Conservation (phyloP, 2,797 vertebrate species). For the Buphagus erythrorhynchus region DNA sequence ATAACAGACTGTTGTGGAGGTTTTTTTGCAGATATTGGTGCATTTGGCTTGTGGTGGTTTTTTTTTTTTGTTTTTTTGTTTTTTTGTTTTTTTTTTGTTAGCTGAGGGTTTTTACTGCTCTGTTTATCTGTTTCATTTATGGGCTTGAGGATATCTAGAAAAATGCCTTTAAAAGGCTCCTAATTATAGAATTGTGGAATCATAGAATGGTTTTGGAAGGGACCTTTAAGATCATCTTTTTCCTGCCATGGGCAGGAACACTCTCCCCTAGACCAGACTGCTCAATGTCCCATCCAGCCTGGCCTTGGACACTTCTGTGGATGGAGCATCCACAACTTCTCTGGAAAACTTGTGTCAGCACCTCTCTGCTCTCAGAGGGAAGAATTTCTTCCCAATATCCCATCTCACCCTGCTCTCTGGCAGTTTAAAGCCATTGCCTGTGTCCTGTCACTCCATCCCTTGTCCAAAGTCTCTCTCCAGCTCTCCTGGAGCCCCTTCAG, state of each 20-base stretch:
- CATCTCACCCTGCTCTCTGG: not conserved
- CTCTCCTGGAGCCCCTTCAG: not conserved
- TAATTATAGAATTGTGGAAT: not conserved
- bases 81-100: not conserved
- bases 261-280: accelerated
- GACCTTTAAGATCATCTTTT: not conserved
- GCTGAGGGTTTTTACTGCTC: accelerated
- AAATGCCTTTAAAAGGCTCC: not conserved
- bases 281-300: not conserved
- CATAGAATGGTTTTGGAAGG: not conserved
- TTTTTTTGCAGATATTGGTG: not conserved
- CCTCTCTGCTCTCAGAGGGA: not conserved
- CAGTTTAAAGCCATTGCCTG: not conserved
- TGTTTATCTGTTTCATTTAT: not conserved
- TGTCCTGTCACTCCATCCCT: not conserved
- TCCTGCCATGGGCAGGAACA: not conserved
- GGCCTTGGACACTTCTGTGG: not conserved
- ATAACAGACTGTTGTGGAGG: not conserved
- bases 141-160: not conserved
- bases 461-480: not conserved
- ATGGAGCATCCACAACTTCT: not conserved
- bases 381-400: not conserved
- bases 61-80: not conserved
- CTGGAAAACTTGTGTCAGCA: not conserved
- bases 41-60: not conserved